Evolutionary conservation across 2,888 invertebrate species (phyloP), one percentile per base, ranked within the genome.

Genomic region (Drosophila mayaguana): DNA sequence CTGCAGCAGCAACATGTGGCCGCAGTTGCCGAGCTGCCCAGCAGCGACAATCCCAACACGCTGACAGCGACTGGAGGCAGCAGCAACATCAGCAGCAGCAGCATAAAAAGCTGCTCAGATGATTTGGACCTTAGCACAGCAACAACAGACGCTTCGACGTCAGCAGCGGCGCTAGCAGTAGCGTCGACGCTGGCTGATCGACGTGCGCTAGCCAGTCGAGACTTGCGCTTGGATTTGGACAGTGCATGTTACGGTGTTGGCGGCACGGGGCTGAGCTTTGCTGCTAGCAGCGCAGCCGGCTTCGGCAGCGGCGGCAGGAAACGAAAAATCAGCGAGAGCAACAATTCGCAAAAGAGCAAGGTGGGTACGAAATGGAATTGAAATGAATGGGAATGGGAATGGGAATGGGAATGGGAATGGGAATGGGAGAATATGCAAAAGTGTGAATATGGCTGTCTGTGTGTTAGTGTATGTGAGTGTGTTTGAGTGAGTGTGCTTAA

Each of bases 321-420:
- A 73, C 90, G 93, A 50, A 92, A 92, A 87, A 88, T 90, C 66
- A 93, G 93, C 78, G 93, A 92, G 89, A 92, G 92, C 80, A 91
- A 89, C 67, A 92, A 91, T 78, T 92, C 92, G 45, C 90, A 90
- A 64, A 93, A 93, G 80, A 91, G 89, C 77, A 93, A 93, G 91
- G 93, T 93, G 78, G 87, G 88, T 71, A 50, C n/a, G 46, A 60
- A 34, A 32, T 62, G 71, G 72, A 59, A 79, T 60, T 53, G 69
- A 68, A 81, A 68, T 42, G 42, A 42, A 54, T 36, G 53, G 57
- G 60, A 62, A 65, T 36, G 63, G 57, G 28, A 28, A 8, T 28
- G 28, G 28, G 25, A 22, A 22, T 22, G 25, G 45, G 43, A 59
- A 65, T 36, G 63, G 57, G 28, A 28, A 8, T 28, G 28, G 28